Evolutionary conservation across 2,113 vertebrate genomes (phyloP).

Genomic region (Eclectus roratus): DNA sequence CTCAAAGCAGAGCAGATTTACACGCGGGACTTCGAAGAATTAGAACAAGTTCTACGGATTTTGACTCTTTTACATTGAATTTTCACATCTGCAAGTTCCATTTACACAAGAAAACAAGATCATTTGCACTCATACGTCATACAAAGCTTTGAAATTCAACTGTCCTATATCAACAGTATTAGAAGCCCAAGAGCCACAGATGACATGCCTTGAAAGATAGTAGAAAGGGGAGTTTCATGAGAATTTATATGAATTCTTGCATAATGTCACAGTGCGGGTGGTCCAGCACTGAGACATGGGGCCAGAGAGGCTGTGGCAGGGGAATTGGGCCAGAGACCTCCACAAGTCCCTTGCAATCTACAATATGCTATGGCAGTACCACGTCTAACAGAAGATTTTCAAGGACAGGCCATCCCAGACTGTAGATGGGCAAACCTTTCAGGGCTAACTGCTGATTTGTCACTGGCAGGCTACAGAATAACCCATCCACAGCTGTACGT

Average conservation of each 20-base stretch:
- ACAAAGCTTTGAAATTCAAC: background rate
- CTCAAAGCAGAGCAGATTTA: background rate
- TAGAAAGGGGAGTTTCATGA: background rate
- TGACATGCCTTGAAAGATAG: background rate
- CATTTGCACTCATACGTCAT: background rate
- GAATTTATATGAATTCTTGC: background rate
- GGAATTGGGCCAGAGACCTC: background rate
- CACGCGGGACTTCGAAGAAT: fast-evolving
- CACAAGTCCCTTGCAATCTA: background rate
- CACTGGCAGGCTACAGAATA: background rate
- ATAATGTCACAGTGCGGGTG: background rate
- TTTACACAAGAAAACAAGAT: background rate
- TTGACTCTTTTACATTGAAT: background rate
- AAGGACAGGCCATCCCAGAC: background rate
- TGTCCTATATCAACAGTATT: background rate
- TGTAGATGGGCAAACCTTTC: background rate
- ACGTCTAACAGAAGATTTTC: background rate
- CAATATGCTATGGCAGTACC: fast-evolving
- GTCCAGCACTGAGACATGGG: background rate
- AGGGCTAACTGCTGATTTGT: background rate
- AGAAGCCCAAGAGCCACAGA: background rate
- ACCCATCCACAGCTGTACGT: background rate
- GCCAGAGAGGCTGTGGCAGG: background rate
- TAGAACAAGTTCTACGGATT: background rate
- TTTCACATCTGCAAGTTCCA: background rate